phyloP scores from a whole-genome alignment of 2,113 vertebrate genomes.

The Cygnus atratus region DNA sequence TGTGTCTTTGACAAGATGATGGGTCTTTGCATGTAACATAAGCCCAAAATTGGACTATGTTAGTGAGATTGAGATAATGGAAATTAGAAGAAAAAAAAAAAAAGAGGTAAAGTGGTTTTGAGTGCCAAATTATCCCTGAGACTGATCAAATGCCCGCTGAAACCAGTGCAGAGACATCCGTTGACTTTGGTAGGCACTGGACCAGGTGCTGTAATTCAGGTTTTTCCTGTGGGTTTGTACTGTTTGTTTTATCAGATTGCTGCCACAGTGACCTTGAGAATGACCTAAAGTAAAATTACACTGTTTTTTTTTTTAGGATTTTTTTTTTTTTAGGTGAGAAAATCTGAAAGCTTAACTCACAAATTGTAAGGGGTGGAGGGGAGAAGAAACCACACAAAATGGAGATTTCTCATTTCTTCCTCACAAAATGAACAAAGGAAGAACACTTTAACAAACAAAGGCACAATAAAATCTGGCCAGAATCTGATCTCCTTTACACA shows the following conservation, averaged over 20 bases:
- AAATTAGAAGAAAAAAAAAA: neutral
- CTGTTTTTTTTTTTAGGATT: neutral
- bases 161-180: neutral
- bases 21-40: neutral
- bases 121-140: neutral
- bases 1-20: neutral
- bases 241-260: neutral
- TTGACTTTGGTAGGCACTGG: neutral
- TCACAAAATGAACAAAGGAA: neutral
- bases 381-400: neutral
- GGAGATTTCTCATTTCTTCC: neutral
- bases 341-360: neutral
- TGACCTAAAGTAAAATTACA: neutral
- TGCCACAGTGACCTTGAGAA: neutral
- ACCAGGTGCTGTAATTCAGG: neutral
- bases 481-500: neutral
- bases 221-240: neutral
- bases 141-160: neutral
- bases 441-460: neutral
- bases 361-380: neutral
- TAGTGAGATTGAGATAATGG: neutral
- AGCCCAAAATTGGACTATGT: neutral
- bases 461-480: neutral
- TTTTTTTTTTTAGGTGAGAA: slow-evolving; percentile 7
- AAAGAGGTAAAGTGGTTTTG: neutral